phyloP scores from a whole-genome alignment of 2,888 invertebrate genomes.

The Nephrotoma guestfalica region DNA sequence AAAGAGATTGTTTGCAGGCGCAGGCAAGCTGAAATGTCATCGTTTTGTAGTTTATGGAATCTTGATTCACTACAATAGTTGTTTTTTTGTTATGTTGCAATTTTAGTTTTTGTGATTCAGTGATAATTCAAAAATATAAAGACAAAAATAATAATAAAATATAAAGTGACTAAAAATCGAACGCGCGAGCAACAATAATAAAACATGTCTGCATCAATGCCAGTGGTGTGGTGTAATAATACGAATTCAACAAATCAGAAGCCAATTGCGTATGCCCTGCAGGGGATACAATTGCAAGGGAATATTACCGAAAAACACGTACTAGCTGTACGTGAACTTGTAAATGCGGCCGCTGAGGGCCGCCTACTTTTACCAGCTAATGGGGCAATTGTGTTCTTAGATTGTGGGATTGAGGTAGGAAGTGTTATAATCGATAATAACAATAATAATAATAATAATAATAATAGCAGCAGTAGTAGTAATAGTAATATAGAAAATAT shows the following conservation, averaged over 20 bases:
- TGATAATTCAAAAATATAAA: not conserved
- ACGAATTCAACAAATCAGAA: constrained; percentile 33
- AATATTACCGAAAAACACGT: constrained; percentile 33
- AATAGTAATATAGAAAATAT: constrained; percentile 6
- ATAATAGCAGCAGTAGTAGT: constrained; percentile 2
- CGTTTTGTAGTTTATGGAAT: not conserved
- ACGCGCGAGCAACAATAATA: not conserved
- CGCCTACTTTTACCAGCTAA: constrained; percentile 32
- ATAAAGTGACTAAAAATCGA: not conserved
- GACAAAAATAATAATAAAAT: not conserved
- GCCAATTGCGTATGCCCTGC: constrained; percentile 31
- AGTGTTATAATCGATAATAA: constrained; percentile 22
- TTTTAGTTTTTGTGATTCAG: not conserved
- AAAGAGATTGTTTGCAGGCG: not conserved
- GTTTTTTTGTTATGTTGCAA: not conserved
- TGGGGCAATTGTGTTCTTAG: constrained; percentile 30
- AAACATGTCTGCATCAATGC: constrained; percentile 22
- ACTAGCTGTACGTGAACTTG: constrained; percentile 27
- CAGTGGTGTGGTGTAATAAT: constrained; percentile 34
- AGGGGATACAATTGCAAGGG: constrained; percentile 33
- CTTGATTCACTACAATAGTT: not conserved
- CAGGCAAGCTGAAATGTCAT: not conserved
- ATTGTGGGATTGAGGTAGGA: constrained; percentile 31
- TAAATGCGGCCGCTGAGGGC: constrained; percentile 32
- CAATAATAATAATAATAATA: constrained; percentile 2